Evolutionary conservation across 92 coral and sea anemone species (phyloP).

Genomic region (Desmophyllum pertusum): DNA sequence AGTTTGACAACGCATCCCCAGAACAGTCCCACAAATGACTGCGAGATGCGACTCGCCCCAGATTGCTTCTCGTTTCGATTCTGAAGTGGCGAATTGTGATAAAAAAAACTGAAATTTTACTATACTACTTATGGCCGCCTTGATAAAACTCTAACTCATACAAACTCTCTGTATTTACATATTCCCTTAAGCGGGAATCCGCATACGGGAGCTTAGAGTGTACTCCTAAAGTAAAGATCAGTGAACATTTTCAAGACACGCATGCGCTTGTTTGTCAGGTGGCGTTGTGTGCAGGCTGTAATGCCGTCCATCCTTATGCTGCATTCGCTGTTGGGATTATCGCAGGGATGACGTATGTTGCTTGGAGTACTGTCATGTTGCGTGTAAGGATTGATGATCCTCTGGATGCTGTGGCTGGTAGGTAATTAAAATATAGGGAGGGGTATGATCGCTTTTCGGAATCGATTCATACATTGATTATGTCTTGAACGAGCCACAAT

Average conservation of each 20-base stretch:
- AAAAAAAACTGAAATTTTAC: too few species aligned
- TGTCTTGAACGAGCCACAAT: not conserved
- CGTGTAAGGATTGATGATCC: constrained; percentile 80
- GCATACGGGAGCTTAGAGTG: too few species aligned
- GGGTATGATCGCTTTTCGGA: not conserved
- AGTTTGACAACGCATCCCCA: too few species aligned
- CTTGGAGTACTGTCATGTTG: constrained; percentile 75
- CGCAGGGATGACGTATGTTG: constrained; percentile 80
- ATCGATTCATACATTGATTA: too few species aligned
- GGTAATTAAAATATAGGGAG: not conserved
- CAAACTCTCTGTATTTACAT: too few species aligned
- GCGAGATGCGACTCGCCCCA: too few species aligned
- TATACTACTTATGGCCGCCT: too few species aligned
- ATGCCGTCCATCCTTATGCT: constrained; percentile 74
- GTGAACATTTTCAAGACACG: not conserved
- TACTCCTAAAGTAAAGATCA: not conserved
- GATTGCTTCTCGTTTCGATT: too few species aligned
- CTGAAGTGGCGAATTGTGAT: too few species aligned
- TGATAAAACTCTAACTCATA: too few species aligned
- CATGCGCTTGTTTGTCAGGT: constrained; percentile 51
- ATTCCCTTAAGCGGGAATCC: too few species aligned
- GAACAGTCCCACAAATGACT: too few species aligned
- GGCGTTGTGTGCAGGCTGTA: constrained; percentile 87
- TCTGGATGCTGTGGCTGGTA: constrained; percentile 91
- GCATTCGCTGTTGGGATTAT: constrained; percentile 75